Evolutionary conservation across 2,888 invertebrate genomes (phyloP).

Genomic region (Hydriomena furcata): DNA sequence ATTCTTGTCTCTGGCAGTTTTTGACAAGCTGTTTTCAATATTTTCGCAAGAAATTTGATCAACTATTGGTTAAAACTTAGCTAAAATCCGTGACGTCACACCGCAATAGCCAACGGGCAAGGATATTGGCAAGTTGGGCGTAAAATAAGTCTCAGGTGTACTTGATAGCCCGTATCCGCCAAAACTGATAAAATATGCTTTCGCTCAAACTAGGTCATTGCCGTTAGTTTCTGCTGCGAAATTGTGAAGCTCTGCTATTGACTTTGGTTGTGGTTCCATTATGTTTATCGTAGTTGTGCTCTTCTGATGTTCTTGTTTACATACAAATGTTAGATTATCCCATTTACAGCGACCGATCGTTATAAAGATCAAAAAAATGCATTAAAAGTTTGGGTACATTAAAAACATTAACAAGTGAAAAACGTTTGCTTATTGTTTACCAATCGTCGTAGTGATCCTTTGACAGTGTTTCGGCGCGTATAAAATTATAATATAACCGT

Average conservation of each 20-base stretch:
- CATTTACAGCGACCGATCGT: too few relatives aligned
- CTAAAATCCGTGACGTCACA: slow-evolving; percentile 18
- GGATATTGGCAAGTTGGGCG: slow-evolving; percentile 74
- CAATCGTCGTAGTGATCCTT: too few relatives aligned
- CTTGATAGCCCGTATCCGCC: slow-evolving; percentile 77
- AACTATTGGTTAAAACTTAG: background rate
- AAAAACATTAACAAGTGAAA: too few relatives aligned
- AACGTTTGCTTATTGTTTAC: too few relatives aligned
- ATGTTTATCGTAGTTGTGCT: background rate
- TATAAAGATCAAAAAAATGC: too few relatives aligned
- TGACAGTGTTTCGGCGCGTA: too few relatives aligned
- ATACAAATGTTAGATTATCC: too few relatives aligned
- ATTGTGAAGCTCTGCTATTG: slow-evolving; percentile 9
- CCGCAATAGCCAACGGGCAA: slow-evolving; percentile 43
- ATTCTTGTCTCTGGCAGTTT: too few relatives aligned
- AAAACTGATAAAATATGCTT: slow-evolving; percentile 77
- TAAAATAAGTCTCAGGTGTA: slow-evolving; percentile 81
- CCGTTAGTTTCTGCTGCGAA: slow-evolving; percentile 51
- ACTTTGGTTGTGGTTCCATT: background rate
- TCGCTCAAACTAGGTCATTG: slow-evolving; percentile 55
- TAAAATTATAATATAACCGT: too few relatives aligned
- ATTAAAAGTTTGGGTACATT: too few relatives aligned
- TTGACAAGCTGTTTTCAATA: too few relatives aligned
- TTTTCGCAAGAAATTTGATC: too few relatives aligned
- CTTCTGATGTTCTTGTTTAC: background rate